Conservation (phyloP, 2,797 vertebrate genomes). For the Muscicapa striata region DNA sequence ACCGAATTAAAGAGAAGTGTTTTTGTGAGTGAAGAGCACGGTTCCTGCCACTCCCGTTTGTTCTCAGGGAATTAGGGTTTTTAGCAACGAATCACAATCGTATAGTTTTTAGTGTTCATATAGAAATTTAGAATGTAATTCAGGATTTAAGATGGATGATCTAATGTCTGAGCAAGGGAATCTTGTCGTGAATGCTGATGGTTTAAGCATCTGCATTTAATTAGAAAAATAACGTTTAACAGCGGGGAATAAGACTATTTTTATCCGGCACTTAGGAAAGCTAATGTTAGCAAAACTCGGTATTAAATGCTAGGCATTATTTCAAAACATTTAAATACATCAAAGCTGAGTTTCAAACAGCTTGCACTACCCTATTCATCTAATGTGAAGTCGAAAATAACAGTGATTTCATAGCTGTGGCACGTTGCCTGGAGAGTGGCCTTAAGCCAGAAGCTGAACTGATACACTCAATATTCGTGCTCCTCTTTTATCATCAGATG, state of each 20-base stretch:
- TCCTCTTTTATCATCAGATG: neutral
- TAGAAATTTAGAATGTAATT: neutral
- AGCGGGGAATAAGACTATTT: neutral
- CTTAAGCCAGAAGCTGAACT: slow-evolving; percentile 31
- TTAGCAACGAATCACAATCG: rapidly evolving
- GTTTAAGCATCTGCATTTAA: slow-evolving; percentile 40
- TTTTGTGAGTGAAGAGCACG: neutral
- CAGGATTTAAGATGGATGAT: neutral
- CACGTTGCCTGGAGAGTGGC: slow-evolving; percentile 37
- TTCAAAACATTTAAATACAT: slow-evolving; percentile 59
- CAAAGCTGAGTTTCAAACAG: slow-evolving; percentile 40
- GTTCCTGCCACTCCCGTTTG: neutral
- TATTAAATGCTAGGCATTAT: slow-evolving; percentile 45
- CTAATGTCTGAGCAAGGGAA: neutral
- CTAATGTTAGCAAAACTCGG: slow-evolving; percentile 29
- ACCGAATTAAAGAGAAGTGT: neutral
- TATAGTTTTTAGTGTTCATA: neutral
- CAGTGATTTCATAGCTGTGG: slow-evolving; percentile 65
- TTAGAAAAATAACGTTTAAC: slow-evolving; percentile 20
- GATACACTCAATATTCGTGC: neutral
- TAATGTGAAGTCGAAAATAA: slow-evolving; percentile 47
- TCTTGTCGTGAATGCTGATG: neutral
- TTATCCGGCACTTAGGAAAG: slow-evolving; percentile 15
- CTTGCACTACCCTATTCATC: slow-evolving; percentile 38
- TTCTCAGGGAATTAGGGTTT: neutral